A percentile compares a stretch with the other conserved stretches of the same genome.
phyloP scores from a whole-genome alignment of 2,113 vertebrate species.

The Pelobates fuscus region DNA sequence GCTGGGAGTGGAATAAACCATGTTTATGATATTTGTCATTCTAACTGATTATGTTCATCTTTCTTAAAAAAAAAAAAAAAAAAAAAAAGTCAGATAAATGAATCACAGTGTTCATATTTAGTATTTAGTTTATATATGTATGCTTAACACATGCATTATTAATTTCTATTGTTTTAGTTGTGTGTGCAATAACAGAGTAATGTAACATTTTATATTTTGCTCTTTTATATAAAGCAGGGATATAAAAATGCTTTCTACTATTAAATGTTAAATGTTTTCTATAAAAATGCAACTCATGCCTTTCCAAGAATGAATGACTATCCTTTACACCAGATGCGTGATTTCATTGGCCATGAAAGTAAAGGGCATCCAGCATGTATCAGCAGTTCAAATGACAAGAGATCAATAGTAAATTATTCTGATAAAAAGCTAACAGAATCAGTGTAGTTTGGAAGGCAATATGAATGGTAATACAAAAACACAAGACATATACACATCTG shows the following conservation, averaged over 20 bases:
- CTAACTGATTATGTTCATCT: no score
- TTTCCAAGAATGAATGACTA: background rate
- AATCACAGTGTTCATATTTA: no score
- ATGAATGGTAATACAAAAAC: no score
- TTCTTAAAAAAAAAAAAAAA: no score
- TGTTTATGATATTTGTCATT: no score
- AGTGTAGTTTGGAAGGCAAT: background rate
- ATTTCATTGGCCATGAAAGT: background rate
- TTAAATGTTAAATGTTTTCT: background rate
- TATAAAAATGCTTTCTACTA: background rate
- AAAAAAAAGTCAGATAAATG: no score
- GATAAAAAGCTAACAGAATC: background rate
- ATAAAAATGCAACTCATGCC: background rate
- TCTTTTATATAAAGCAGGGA: background rate
- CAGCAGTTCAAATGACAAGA: slow-evolving; percentile 1
- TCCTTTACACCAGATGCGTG: background rate
- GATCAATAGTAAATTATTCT: background rate
- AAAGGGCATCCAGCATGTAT: slow-evolving; percentile 3
- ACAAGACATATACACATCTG: background rate
- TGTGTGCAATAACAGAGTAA: no score
- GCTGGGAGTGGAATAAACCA: no score
- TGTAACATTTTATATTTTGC: background rate
- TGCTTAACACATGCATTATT: no score
- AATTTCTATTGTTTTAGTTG: no score
- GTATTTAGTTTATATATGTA: no score